These are phyloP conservation scores for Agonopterix alstromeriana DNA, from an alignment of 2,888 invertebrate species.

Conservation along the genomic window DNA sequence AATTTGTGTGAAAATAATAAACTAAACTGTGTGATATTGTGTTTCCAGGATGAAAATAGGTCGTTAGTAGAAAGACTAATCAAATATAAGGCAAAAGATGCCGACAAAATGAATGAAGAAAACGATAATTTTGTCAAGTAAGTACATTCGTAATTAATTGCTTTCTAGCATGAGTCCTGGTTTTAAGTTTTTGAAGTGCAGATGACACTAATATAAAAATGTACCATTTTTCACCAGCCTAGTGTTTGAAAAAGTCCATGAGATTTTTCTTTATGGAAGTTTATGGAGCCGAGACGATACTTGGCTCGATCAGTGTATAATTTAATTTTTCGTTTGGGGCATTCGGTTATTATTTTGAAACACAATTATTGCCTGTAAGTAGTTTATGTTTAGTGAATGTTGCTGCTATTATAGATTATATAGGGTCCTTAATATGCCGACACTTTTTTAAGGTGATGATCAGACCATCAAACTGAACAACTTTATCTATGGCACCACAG, in stretches of 20 bases:
- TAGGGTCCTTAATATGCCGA: too few species aligned
- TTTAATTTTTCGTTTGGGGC: constrained; percentile 26
- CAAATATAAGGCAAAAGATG: constrained; percentile 95
- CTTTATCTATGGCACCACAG: too few species aligned
- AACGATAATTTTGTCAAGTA: constrained; percentile 95
- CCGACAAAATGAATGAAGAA: constrained; percentile 97
- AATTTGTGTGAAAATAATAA: constrained; percentile 14
- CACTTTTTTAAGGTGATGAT: too few species aligned
- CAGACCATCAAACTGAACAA: too few species aligned
- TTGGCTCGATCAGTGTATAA: too few species aligned
- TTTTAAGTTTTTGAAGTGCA: too few species aligned
- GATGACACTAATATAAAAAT: not conserved
- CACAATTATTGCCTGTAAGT: constrained; percentile 30
- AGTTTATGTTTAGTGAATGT: constrained; percentile 42
- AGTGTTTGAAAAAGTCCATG: not conserved
- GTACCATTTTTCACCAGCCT: not conserved
- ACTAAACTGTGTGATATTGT: constrained; percentile 8
- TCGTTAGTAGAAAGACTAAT: constrained; percentile 91
- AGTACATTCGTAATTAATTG: constrained; percentile 36
- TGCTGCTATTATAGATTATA: constrained; percentile 29
- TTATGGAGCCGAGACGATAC: too few species aligned
- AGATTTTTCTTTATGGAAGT: too few species aligned
- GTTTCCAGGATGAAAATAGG: constrained; percentile 89
- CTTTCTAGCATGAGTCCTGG: constrained; percentile 1
- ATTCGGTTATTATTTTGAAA: constrained; percentile 31